Evolutionary conservation across 1,140 invertebrate genomes (phyloP), one percentile per base, ranked within the genome.

Genomic region (Trichonephila inaurata): DNA sequence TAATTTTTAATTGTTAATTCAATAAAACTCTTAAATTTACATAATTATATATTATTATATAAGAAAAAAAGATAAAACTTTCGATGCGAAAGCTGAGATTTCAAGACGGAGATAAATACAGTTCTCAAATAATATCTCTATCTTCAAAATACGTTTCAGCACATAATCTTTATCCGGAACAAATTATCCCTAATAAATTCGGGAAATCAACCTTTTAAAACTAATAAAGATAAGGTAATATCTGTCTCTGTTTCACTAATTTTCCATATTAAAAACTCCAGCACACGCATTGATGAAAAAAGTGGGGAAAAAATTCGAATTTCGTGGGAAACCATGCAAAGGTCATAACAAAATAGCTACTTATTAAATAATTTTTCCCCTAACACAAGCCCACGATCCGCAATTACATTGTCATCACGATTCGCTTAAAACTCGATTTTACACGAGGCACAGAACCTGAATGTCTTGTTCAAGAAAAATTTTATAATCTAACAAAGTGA

Each of bases 391-490:
- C 82, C 62, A 72, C 87, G 87, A 89, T 24, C 87, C n/a, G 33
- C 87, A 89, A 89, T 89, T 89, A 89, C n/a, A 69, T 51, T 89
- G 87, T 89, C 87, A 89, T 89, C 87, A 89, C 64, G 87, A 89
- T 89, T 72, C 40, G n/a, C 18, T 58, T 51, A 83, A n/a, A 21
- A 60, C 82, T 21, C 10, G 44, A 83, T 58, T 83, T 51, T 40
- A 77, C 28, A 40, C 72, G 72, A 40, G 51, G 72, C 72, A 77
- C 28, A 24, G 18, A 40, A 77, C 72, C 28, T 33, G 72, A 77
- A 77, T 77, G 72, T 77, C 72, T 77, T 77, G 28, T 77, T 77
- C 72, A 77, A 87, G 85, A 87, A 87, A 61, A 87, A 87, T 87
- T 87, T 62, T 61, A 87, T 87, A 61, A 61, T 62, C 85, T 62